Evolutionary conservation across 30 jellyfish, hydroid and myxozoan species (phyloP).

Genomic region (Aurelia coerulea): DNA sequence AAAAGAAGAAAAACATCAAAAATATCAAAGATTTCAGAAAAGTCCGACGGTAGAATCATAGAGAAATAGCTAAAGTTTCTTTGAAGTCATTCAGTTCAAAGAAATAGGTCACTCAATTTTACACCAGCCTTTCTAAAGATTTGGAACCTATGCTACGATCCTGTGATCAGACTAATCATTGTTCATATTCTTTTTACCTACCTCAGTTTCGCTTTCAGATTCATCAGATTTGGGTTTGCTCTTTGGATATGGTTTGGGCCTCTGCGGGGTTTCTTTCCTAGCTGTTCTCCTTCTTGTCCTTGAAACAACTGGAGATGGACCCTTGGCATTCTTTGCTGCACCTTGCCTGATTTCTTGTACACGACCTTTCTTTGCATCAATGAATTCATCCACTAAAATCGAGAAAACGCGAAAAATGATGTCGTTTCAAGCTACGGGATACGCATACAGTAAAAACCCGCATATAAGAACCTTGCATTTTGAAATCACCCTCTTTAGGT

Average conservation of each 20-base stretch:
- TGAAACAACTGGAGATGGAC: slow-evolving; percentile 52
- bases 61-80: no score
- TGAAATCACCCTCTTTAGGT: no score
- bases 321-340: neutral
- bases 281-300: slow-evolving; percentile 51
- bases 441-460: no score
- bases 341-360: neutral
- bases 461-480: no score
- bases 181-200: neutral
- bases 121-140: no score
- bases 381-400: neutral
- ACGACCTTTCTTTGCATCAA: slow-evolving; percentile 26
- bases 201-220: slow-evolving; percentile 61
- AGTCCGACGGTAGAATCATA: no score
- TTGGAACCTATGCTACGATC: neutral
- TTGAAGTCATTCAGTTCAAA: no score
- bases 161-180: neutral
- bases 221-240: slow-evolving; percentile 42
- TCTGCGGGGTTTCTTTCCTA: slow-evolving; percentile 48
- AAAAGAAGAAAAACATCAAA: no score
- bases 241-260: slow-evolving; percentile 55
- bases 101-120: no score
- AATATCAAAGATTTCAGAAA: no score
- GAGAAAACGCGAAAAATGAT: no score
- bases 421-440: no score